Conservation (phyloP, 2,888 invertebrate species). For the Lobophora halterata region DNA sequence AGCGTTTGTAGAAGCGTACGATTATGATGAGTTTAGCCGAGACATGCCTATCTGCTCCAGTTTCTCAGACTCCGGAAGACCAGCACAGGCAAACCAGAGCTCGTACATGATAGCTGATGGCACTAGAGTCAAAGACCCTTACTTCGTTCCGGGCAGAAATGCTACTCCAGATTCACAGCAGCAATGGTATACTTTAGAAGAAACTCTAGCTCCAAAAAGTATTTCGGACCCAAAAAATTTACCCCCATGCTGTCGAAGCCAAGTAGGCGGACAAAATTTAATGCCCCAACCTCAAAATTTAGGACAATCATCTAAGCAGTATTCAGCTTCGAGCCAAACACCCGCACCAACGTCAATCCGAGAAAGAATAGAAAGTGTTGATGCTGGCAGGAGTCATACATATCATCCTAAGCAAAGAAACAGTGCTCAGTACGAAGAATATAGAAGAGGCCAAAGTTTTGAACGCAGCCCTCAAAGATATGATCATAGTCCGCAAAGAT, state of each 20-base stretch:
- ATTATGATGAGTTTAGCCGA: slow-evolving; percentile 40
- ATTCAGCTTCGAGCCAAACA: slow-evolving; percentile 7
- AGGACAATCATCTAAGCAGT: not conserved
- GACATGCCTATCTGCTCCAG: slow-evolving; percentile 40
- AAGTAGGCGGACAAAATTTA: not conserved
- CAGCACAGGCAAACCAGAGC: slow-evolving; percentile 18
- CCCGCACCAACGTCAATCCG: not conserved
- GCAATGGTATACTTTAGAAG: slow-evolving; percentile 20
- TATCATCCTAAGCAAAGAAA: too few species aligned
- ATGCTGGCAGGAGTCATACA: too few species aligned
- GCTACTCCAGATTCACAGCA: slow-evolving; percentile 11
- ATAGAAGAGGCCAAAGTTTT: not conserved
- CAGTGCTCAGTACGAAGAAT: not conserved
- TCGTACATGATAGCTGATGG: slow-evolving; percentile 29
- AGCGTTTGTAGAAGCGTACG: slow-evolving; percentile 35
- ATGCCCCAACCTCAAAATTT: not conserved
- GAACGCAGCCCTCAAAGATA: slow-evolving; percentile 1
- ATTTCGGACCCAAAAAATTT: not conserved
- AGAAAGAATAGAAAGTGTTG: not conserved
- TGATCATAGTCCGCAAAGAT: not conserved
- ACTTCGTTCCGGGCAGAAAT: slow-evolving; percentile 6
- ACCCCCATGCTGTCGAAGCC: slow-evolving; percentile 4
- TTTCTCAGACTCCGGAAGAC: slow-evolving; percentile 23
- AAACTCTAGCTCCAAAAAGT: slow-evolving; percentile 1
- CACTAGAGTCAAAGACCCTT: slow-evolving; percentile 17